Conservation (phyloP, 2,797 vertebrate genomes). For the Catamblyrhynchus diadema region DNA sequence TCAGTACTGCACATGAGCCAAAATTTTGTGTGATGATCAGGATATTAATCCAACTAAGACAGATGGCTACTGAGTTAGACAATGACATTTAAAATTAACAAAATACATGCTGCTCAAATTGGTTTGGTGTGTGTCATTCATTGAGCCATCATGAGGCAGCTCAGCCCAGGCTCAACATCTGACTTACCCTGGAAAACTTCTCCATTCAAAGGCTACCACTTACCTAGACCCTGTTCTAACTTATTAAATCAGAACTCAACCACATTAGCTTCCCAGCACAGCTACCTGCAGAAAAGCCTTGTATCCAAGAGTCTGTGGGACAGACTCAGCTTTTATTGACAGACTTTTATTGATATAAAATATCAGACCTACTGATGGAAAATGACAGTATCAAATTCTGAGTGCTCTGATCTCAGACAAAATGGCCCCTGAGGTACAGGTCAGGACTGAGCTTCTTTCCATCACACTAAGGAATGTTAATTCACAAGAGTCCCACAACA, state of each 20-base stretch:
- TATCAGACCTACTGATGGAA: neutral
- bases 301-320: neutral
- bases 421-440: neutral
- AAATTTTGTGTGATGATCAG: neutral
- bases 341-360: neutral
- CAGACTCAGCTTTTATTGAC: neutral
- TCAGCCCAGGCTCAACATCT: neutral
- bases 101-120: neutral
- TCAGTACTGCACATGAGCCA: neutral
- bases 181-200: neutral
- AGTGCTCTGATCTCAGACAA: neutral
- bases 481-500: neutral
- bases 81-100: neutral
- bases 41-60: neutral
- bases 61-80: neutral
- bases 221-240: neutral
- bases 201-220: neutral
- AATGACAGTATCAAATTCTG: neutral
- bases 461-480: neutral
- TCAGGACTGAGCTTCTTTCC: neutral
- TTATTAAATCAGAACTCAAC: neutral
- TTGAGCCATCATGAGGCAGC: neutral
- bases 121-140: neutral
- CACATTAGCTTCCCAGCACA: conserved; percentile 37
- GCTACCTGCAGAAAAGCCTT: neutral